A percentile compares a stretch with the other conserved stretches of the same genome.
phyloP scores from a whole-genome alignment of 2,888 invertebrate species.

The Chrysolina americana region DNA sequence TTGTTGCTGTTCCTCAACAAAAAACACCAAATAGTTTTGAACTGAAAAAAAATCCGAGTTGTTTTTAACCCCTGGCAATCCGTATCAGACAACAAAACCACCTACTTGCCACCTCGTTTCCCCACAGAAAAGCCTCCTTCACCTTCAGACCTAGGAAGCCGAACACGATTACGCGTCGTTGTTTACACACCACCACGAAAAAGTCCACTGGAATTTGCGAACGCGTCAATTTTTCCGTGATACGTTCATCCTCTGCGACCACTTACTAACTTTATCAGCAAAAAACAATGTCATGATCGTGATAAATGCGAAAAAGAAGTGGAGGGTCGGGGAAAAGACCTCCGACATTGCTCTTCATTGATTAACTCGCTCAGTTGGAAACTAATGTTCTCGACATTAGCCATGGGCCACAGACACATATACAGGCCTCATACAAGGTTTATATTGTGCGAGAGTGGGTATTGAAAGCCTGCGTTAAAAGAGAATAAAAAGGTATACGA shows the following conservation, averaged over 20 bases:
- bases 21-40: too few relatives aligned
- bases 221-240: conserved; percentile 40
- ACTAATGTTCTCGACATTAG: conserved; percentile 66
- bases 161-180: neutral
- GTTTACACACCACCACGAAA: neutral
- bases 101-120: neutral
- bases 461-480: conserved; percentile 1
- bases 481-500: conserved; percentile 2
- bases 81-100: conserved; percentile 9
- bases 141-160: neutral
- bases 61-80: neutral
- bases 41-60: too few relatives aligned
- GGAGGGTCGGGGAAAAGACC: conserved; percentile 53
- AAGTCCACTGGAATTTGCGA: conserved; percentile 5
- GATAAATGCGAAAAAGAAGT: conserved; percentile 56
- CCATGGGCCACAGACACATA: conserved; percentile 62
- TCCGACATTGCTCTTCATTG: conserved; percentile 63
- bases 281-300: conserved; percentile 49
- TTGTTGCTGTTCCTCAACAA: too few relatives aligned
- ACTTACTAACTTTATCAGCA: conserved; percentile 28
- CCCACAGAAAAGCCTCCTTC: neutral
- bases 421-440: conserved; percentile 22
- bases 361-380: conserved; percentile 65
- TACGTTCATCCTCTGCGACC: conserved; percentile 31
- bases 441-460: neutral